Conservation (phyloP, 2,113 vertebrate species). For the Diphyllodes magnificus region DNA sequence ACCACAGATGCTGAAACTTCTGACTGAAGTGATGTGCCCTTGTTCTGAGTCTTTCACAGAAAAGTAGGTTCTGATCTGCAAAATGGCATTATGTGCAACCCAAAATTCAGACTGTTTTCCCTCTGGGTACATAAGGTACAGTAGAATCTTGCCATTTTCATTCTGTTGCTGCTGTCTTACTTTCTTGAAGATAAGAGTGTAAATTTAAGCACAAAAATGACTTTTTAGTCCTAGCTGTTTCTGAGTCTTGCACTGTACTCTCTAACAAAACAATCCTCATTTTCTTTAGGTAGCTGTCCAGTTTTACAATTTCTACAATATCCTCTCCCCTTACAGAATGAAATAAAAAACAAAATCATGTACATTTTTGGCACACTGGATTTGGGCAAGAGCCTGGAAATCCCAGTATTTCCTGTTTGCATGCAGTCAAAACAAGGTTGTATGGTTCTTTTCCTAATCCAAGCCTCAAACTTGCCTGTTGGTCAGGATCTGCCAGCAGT, state of each 20-base stretch:
- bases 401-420: slow-evolving; percentile 2
- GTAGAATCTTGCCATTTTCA: background rate
- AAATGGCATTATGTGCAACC: background rate
- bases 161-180: slow-evolving; percentile 27
- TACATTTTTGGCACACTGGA: background rate
- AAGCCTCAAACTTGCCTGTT: background rate
- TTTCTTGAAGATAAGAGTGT: slow-evolving; percentile 31
- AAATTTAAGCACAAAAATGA: slow-evolving; percentile 48
- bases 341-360: background rate
- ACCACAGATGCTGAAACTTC: background rate
- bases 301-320: background rate
- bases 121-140: background rate
- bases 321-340: background rate
- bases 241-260: slow-evolving; percentile 30
- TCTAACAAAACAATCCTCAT: slow-evolving; percentile 3
- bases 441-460: background rate
- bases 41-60: background rate
- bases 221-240: slow-evolving; percentile 40
- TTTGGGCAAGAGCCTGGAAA: slow-evolving; percentile 30
- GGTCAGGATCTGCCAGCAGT: background rate
- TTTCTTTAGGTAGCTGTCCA: slow-evolving; percentile 28
- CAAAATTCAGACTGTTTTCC: slow-evolving; percentile 1
- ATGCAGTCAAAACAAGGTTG: slow-evolving; percentile 21
- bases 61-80: background rate
- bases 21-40: background rate